Percentiles rank a stretch among this genome's conserved stretches.
Conservation (phyloP, 2,113 vertebrate genomes). For the Danionella cerebrum region DNA sequence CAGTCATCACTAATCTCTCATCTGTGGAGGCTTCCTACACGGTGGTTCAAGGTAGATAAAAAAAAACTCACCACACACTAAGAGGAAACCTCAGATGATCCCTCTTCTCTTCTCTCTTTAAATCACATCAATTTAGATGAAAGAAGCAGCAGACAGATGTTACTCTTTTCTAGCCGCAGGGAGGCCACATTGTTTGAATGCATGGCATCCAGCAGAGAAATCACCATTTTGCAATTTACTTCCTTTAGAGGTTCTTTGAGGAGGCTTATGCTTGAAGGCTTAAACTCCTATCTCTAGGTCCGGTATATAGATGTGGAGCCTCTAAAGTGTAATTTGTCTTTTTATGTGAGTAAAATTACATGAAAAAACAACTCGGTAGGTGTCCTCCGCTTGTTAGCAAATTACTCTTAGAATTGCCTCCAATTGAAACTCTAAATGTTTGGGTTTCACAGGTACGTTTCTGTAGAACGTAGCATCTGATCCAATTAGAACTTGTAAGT, state of each 20-base stretch:
- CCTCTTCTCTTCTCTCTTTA: not conserved
- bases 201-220: constrained; percentile 9
- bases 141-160: not conserved
- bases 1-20: constrained; percentile 83
- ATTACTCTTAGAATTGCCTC: constrained; percentile 15
- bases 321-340: not conserved
- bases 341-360: constrained; percentile 31
- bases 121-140: constrained; percentile 4
- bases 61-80: not conserved
- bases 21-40: constrained; percentile 84
- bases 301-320: not conserved
- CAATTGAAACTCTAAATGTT: constrained; percentile 31
- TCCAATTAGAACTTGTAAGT: constrained; percentile 41
- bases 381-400: constrained; percentile 14
- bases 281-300: constrained; percentile 18
- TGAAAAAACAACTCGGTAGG: constrained; percentile 13
- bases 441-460: constrained; percentile 29
- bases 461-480: constrained; percentile 26
- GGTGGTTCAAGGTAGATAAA: constrained; percentile 79
- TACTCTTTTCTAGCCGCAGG: not conserved
- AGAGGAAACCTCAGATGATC: not conserved
- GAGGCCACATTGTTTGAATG: constrained; percentile 4
- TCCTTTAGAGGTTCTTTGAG: constrained; percentile 16
- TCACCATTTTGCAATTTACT: constrained; percentile 19
- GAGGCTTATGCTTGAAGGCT: constrained; percentile 12